phyloP scores from a whole-genome alignment of 2,797 vertebrate species.

The Enoplosus armatus region DNA sequence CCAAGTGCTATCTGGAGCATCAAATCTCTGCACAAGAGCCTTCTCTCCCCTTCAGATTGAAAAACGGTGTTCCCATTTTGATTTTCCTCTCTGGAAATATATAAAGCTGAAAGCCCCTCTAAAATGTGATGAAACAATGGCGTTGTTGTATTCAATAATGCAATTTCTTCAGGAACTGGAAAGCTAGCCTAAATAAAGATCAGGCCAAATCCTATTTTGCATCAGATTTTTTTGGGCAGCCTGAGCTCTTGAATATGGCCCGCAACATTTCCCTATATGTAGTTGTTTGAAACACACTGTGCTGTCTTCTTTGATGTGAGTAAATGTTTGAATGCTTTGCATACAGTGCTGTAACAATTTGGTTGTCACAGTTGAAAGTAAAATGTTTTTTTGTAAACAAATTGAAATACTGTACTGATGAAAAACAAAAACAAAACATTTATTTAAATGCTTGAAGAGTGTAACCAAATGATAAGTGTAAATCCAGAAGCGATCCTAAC shows the following conservation, averaged over 20 bases:
- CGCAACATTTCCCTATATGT: conserved; percentile 27
- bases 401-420: conserved; percentile 1
- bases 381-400: background rate
- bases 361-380: conserved; percentile 10
- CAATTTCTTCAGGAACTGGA: conserved; percentile 66
- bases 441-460: conserved; percentile 36
- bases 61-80: conserved; percentile 49
- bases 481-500: conserved; percentile 55
- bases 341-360: conserved; percentile 15
- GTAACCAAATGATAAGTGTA: conserved; percentile 46
- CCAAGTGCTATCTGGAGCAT: conserved; percentile 80
- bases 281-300: conserved; percentile 5
- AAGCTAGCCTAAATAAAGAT: conserved; percentile 67
- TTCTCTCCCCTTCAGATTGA: conserved; percentile 49
- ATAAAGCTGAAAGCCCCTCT: conserved; percentile 55
- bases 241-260: conserved; percentile 22
- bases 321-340: conserved; percentile 28
- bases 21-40: conserved; percentile 66
- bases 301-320: conserved; percentile 6
- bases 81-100: conserved; percentile 62
- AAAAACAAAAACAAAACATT: conserved; percentile 10
- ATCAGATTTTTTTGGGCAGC: conserved; percentile 36
- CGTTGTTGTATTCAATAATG: conserved; percentile 70
- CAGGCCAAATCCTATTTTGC: conserved; percentile 65
- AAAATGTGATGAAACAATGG: conserved; percentile 71